phyloP scores from a whole-genome alignment of 1,140 invertebrate genomes.

The Trachymyrmex septentrionalis region DNA sequence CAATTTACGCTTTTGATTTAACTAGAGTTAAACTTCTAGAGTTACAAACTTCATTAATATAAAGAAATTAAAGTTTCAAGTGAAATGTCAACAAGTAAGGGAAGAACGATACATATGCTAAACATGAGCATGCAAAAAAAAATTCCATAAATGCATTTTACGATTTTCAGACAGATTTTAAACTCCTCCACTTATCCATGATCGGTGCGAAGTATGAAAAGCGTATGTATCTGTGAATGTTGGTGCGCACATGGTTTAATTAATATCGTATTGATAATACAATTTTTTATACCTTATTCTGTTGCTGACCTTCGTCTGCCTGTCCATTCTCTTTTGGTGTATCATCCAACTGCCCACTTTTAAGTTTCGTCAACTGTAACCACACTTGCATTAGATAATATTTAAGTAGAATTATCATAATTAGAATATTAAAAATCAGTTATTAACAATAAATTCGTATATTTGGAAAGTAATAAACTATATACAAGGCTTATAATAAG shows the following conservation, averaged over 20 bases:
- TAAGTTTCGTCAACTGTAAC: too few relatives aligned
- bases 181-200: slow-evolving; percentile 74
- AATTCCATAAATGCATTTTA: slow-evolving; percentile 77
- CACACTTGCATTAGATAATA: slow-evolving; percentile 17
- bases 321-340: slow-evolving; percentile 92
- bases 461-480: too few relatives aligned
- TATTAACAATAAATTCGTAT: too few relatives aligned
- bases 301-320: slow-evolving; percentile 86
- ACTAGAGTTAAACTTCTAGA: too few relatives aligned
- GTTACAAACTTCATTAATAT: slow-evolving; percentile 28
- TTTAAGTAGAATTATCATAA: background rate
- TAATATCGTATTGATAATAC: slow-evolving; percentile 39
- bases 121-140: slow-evolving; percentile 77
- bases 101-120: slow-evolving; percentile 60
- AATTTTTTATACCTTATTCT: slow-evolving; percentile 80
- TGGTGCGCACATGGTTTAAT: slow-evolving; percentile 46
- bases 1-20: slow-evolving; percentile 32
- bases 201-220: slow-evolving; percentile 76
- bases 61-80: slow-evolving; percentile 26
- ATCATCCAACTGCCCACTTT: too few relatives aligned
- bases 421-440: too few relatives aligned
- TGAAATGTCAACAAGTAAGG: slow-evolving; percentile 37
- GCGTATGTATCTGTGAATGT: slow-evolving; percentile 70
- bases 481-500: too few relatives aligned
- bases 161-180: slow-evolving; percentile 73